These are phyloP conservation scores for Pediacus dermestoides DNA, from an alignment of 2,888 invertebrate genomes.

Conservation along the genomic window DNA sequence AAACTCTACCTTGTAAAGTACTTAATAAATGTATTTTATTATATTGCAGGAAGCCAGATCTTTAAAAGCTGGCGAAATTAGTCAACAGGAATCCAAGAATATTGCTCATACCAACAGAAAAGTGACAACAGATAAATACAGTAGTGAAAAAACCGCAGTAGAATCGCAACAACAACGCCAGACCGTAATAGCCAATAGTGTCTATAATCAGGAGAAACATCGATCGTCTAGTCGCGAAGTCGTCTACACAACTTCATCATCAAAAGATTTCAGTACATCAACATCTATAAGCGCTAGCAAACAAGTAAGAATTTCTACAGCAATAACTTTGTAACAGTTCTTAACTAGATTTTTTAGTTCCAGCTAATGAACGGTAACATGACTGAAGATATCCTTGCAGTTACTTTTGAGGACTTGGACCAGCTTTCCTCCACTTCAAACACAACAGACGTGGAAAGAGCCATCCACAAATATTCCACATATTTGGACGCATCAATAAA, in stretches of 20 bases:
- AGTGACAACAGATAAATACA: constrained; percentile 81
- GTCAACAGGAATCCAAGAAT: constrained; percentile 82
- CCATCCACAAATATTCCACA: constrained; percentile 76
- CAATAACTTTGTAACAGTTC: too few relatives aligned
- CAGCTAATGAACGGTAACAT: constrained; percentile 63
- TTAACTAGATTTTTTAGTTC: constrained; percentile 49
- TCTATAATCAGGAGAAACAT: constrained; percentile 69
- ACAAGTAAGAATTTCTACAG: background rate
- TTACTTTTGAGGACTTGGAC: constrained; percentile 76
- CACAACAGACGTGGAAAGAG: constrained; percentile 74
- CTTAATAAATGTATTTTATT: too few relatives aligned
- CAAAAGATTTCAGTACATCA: constrained; percentile 68
- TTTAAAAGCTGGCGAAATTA: constrained; percentile 77
- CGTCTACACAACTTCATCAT: constrained; percentile 75
- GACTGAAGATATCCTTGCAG: constrained; percentile 59
- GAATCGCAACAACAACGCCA: constrained; percentile 71
- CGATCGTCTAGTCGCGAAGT: constrained; percentile 68
- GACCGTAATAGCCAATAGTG: constrained; percentile 74
- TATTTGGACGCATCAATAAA: constrained; percentile 72
- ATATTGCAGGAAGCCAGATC: constrained; percentile 74
- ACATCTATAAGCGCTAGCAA: constrained; percentile 27
- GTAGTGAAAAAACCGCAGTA: constrained; percentile 70
- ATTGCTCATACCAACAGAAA: constrained; percentile 80
- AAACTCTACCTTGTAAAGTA: too few relatives aligned
- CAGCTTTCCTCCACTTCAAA: constrained; percentile 70